Evolutionary conservation across 2,113 vertebrate species (phyloP), one percentile per base, ranked within the genome.

Genomic region (Fukomys damarensis): DNA sequence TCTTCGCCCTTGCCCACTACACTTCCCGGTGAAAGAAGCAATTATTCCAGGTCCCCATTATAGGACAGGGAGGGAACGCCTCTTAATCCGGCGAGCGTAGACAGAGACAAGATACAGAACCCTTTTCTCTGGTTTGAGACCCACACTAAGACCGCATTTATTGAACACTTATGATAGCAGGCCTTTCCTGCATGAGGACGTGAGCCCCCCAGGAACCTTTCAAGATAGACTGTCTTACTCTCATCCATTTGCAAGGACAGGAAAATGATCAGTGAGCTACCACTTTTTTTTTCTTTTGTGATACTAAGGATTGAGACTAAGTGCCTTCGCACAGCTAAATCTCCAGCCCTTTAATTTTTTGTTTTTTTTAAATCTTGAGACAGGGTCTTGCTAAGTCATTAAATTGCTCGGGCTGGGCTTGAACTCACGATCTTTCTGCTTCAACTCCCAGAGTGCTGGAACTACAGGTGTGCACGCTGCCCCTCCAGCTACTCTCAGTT

Each of bases 11-110:
- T 83, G 10, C 38, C 65, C 2, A 0, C 46, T 28, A 1, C 0
- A 35, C 30, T 30, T 56, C 35, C 61, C 41, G 38, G 0, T 12
- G 19, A n/a, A 38, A 46, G 65, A 58, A 12, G 16, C 46, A n/a
- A 8, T 10, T 41, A 38, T 1, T 22, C 41, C 19, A 8, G 4
- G 41, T 32, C 54, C 81, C 30, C 22, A 4, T 0, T 32, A 28
- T 26, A 49, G 38, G 19, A 30, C 2, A 89, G 9, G 52, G n/a
- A 32, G 19, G 3, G 26, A 1, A 4, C 2, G 0, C 22, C 32
- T 86, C 86, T 28, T 59, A 13, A 46, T 59, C 43, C 2, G 46
- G 14, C 76, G 92, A 58, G 0, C 49, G 10, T 46, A n/a, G 22
- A 49, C 26, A 32, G 9, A 46, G 24, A 46, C 17, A 32, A 61